phyloP scores from a whole-genome alignment of 2,113 vertebrate species.

The Globicephala melas region DNA sequence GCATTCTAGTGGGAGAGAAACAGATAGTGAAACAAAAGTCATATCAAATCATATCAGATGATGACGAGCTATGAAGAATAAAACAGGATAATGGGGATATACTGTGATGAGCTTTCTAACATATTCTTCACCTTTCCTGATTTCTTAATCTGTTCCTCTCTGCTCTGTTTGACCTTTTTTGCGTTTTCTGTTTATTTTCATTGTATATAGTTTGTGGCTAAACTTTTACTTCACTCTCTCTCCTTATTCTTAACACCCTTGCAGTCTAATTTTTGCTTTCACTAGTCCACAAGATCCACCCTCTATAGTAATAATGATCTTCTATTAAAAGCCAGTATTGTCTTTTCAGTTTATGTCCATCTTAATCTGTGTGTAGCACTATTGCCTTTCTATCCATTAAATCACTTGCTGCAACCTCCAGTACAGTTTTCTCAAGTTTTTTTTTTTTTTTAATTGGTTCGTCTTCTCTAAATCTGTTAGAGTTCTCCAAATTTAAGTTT shows the following conservation, averaged over 20 bases:
- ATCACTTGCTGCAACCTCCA: neutral
- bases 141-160: neutral
- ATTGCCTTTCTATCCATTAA: neutral
- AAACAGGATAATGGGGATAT: neutral
- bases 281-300: neutral
- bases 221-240: neutral
- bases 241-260: neutral
- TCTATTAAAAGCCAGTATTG: neutral
- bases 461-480: neutral
- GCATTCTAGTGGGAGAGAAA: neutral
- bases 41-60: neutral
- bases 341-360: neutral
- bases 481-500: conserved; percentile 2
- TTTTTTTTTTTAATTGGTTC: neutral
- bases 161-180: neutral
- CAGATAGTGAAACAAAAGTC: neutral
- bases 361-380: neutral
- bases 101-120: neutral
- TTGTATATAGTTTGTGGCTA: neutral
- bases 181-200: neutral
- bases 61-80: neutral
- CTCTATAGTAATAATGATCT: neutral
- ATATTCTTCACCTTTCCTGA: neutral
- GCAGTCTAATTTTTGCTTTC: conserved; percentile 25
- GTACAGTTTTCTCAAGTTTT: neutral